Evolutionary conservation across 1,140 invertebrate genomes (phyloP).

Genomic region (Papilio polytes): DNA sequence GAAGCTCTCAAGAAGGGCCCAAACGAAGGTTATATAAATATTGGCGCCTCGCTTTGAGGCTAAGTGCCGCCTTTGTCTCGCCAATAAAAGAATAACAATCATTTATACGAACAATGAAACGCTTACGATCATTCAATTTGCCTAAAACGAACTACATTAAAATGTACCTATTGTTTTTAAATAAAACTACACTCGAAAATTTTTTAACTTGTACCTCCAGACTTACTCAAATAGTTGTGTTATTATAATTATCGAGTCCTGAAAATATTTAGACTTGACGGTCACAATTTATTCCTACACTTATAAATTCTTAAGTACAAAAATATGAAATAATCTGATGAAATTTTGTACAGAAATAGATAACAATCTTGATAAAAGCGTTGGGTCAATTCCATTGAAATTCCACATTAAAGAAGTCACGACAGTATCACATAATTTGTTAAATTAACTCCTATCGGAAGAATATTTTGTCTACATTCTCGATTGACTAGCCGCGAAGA

Average conservation of each 20-base stretch:
- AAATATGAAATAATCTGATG: no score
- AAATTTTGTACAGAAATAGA: no score
- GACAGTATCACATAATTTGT: no score
- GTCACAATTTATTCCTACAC: no score
- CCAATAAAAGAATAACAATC: slow-evolving; percentile 81
- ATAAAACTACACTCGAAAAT: background rate
- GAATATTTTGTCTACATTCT: slow-evolving; percentile 41
- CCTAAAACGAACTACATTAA: slow-evolving; percentile 34
- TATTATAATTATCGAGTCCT: no score
- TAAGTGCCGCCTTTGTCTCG: slow-evolving; percentile 74
- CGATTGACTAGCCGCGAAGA: slow-evolving; percentile 45
- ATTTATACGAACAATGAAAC: slow-evolving; percentile 73
- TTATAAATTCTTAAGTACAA: no score
- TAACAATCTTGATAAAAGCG: no score
- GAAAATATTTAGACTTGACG: no score
- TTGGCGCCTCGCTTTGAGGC: slow-evolving; percentile 70
- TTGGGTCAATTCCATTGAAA: no score
- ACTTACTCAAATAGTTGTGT: no score
- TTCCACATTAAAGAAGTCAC: no score
- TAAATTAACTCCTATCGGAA: background rate
- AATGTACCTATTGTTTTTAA: background rate
- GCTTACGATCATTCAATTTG: slow-evolving; percentile 41
- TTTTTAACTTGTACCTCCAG: background rate
- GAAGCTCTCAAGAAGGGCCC: slow-evolving; percentile 48
- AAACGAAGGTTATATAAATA: slow-evolving; percentile 73